phyloP scores from a whole-genome alignment of 2,113 vertebrate genomes.

The Hymenochirus boettgeri region DNA sequence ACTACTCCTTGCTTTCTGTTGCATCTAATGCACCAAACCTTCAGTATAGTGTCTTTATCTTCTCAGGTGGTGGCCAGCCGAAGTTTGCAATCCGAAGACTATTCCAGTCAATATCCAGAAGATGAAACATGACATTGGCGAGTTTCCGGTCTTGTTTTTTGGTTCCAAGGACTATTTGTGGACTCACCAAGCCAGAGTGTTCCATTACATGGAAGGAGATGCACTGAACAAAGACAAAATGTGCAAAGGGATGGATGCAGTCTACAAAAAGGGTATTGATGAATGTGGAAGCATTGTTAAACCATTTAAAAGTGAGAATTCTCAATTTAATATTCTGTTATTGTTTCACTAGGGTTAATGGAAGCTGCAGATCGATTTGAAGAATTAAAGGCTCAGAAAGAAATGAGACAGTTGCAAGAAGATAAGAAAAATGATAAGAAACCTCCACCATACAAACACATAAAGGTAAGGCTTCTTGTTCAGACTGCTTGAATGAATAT shows the following conservation, averaged over 20 bases:
- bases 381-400: slow-evolving; percentile 91
- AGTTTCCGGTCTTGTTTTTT: slow-evolving; percentile 97
- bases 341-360: slow-evolving; percentile 78
- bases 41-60: background rate
- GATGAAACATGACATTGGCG: slow-evolving; percentile 91
- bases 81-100: slow-evolving; percentile 89
- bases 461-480: slow-evolving; percentile 71
- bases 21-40: background rate
- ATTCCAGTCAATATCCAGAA: slow-evolving; percentile 93
- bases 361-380: slow-evolving; percentile 90
- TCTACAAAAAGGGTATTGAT: slow-evolving; percentile 88
- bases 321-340: background rate
- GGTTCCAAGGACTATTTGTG: slow-evolving; percentile 97
- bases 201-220: slow-evolving; percentile 97
- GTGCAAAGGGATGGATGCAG: slow-evolving; percentile 90
- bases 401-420: slow-evolving; percentile 90
- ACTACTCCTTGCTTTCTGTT: too few relatives aligned
- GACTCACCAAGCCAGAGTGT: slow-evolving; percentile 96
- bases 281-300: background rate
- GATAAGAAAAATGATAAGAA: slow-evolving; percentile 94
- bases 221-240: slow-evolving; percentile 96
- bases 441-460: slow-evolving; percentile 93
- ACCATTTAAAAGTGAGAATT: background rate
- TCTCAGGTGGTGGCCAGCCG: slow-evolving; percentile 95
- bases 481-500: too few relatives aligned